These are phyloP conservation scores for Cyclophora punctaria DNA, from an alignment of 2,888 invertebrate species.

Conservation along the genomic window DNA sequence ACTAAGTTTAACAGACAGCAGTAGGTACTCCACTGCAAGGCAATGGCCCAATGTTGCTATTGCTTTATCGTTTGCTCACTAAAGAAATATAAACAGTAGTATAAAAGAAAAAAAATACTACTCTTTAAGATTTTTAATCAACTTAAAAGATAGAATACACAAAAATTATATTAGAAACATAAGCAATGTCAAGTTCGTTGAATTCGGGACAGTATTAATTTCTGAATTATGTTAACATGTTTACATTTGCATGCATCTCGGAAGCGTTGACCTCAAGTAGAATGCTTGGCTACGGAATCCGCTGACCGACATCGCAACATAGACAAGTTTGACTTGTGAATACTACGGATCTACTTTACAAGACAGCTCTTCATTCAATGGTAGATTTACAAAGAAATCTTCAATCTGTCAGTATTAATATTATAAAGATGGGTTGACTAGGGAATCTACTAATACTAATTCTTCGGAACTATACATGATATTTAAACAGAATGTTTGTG, in stretches of 20 bases:
- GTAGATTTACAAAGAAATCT: no score
- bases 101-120: not conserved
- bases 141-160: not conserved
- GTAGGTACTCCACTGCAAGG: not conserved
- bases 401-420: no score
- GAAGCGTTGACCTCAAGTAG: constrained; percentile 12
- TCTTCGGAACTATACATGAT: no score
- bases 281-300: no score
- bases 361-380: no score
- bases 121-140: not conserved
- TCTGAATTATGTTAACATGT: constrained; percentile 12
- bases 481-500: no score
- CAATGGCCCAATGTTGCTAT: not conserved
- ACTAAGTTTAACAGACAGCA: no score
- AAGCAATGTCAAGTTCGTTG: not conserved
- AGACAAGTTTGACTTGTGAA: not conserved
- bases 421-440: no score
- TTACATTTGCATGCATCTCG: constrained; percentile 13
- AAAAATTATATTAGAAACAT: not conserved
- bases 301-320: no score
- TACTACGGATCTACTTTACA: no score
- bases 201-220: constrained; percentile 7
- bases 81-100: not conserved
- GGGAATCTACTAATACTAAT: no score
- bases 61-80: not conserved